Conservation (phyloP, 2,888 invertebrate genomes). For the Dione juno region DNA sequence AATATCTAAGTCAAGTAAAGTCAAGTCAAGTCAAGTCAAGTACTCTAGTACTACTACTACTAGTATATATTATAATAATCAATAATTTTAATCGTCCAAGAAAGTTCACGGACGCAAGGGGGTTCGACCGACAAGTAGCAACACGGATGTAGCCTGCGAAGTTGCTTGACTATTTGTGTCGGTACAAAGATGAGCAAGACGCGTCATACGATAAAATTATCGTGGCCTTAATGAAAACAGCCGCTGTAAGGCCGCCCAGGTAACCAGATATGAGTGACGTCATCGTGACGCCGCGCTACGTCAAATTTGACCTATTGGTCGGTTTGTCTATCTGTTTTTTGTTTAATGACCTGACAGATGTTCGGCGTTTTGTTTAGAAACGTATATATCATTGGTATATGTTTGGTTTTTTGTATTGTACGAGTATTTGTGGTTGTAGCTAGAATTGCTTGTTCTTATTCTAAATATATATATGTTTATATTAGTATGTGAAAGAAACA, state of each 20-base stretch:
- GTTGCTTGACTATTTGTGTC: slow-evolving; percentile 64
- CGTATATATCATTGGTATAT: not conserved
- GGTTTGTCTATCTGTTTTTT: slow-evolving; percentile 36
- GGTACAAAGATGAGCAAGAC: slow-evolving; percentile 57
- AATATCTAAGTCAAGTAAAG: no score
- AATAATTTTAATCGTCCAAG: not conserved
- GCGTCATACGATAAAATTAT: slow-evolving; percentile 81
- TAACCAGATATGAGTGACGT: slow-evolving; percentile 75
- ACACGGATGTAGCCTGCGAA: slow-evolving; percentile 44
- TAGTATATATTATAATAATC: no score
- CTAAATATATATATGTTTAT: no score
- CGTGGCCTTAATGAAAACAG: slow-evolving; percentile 76
- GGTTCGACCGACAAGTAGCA: slow-evolving; percentile 35
- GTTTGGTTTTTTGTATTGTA: not conserved
- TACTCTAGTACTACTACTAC: no score
- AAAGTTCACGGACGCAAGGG: slow-evolving; percentile 46
- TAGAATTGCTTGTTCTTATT: not conserved
- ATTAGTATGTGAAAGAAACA: no score
- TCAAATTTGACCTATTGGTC: slow-evolving; percentile 55
- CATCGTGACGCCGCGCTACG: slow-evolving; percentile 57
- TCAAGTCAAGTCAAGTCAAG: no score
- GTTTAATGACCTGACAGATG: slow-evolving; percentile 23
- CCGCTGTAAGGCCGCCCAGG: slow-evolving; percentile 70
- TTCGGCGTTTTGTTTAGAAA: slow-evolving; percentile 12
- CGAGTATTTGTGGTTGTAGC: not conserved